phyloP scores from a whole-genome alignment of 1,140 invertebrate species.

The Aphidius gifuensis region DNA sequence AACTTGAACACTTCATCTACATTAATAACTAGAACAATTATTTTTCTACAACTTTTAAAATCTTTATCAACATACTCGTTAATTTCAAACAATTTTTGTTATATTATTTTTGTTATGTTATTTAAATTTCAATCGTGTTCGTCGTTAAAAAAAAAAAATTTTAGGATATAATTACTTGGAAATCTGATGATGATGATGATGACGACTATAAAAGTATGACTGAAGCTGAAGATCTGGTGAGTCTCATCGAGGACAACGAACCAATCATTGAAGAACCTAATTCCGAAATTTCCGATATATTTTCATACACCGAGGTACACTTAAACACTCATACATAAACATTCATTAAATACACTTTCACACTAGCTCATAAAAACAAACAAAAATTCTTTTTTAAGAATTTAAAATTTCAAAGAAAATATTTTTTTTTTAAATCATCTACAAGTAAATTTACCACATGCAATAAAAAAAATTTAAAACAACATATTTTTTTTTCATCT shows the following conservation, averaged over 20 bases:
- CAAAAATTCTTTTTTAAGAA: not conserved
- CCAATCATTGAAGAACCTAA: conserved; percentile 37
- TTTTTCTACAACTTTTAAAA: not conserved
- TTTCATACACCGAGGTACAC: conserved; percentile 41
- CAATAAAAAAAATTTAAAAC: not conserved
- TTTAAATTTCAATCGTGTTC: conserved; percentile 13
- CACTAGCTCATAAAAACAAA: not conserved
- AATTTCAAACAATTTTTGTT: not conserved
- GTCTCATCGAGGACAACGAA: conserved; percentile 42
- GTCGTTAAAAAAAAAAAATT: conserved; percentile 16
- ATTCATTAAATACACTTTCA: conserved; percentile 14
- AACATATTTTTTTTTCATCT: conserved; percentile 33
- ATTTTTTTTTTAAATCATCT: conserved; percentile 17
- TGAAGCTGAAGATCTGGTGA: conserved; percentile 49
- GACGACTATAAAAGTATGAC: conserved; percentile 53
- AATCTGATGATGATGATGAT: conserved; percentile 51
- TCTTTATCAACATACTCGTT: not conserved
- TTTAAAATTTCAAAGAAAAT: conserved; percentile 5
- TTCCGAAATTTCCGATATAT: conserved; percentile 31
- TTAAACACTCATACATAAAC: conserved; percentile 26
- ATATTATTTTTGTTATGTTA: conserved; percentile 15
- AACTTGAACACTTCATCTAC: conserved; percentile 20
- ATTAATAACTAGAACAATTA: conserved; percentile 16
- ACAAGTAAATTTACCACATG: not conserved
- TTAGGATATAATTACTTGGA: not conserved